phyloP scores from a whole-genome alignment of 1,140 invertebrate species.

The Adelges cooleyi region DNA sequence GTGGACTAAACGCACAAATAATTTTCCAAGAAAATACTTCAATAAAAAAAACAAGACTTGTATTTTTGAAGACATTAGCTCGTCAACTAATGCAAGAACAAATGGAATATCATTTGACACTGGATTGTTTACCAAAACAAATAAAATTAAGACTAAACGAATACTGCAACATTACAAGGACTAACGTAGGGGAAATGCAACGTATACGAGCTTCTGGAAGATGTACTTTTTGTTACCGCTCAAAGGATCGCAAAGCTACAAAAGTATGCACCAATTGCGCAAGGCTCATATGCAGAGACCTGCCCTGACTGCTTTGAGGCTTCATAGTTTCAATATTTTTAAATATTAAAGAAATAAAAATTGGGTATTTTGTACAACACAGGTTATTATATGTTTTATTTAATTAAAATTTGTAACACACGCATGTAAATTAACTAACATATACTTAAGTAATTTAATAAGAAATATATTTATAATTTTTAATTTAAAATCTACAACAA shows the following conservation, averaged over 20 bases:
- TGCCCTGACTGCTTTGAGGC: background rate
- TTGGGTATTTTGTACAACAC: no score
- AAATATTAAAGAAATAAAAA: background rate
- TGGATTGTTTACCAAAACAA: background rate
- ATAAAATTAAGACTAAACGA: background rate
- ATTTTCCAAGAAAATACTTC: background rate
- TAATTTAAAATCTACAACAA: no score
- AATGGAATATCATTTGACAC: background rate
- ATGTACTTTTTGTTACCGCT: background rate
- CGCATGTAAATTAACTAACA: no score
- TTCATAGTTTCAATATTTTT: background rate
- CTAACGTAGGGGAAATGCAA: background rate
- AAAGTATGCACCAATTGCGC: background rate
- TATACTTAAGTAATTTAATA: no score
- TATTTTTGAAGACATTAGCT: conserved; percentile 14
- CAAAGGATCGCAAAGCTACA: background rate
- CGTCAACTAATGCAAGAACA: background rate
- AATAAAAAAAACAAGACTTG: background rate
- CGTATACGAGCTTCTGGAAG: no score
- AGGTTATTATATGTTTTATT: no score
- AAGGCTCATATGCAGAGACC: background rate
- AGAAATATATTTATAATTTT: no score
- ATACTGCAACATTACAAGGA: background rate
- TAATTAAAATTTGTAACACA: no score
- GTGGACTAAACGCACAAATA: background rate